Evolutionary conservation across 2,797 vertebrate genomes (phyloP).

Genomic region (Sebastes baramenuke): DNA sequence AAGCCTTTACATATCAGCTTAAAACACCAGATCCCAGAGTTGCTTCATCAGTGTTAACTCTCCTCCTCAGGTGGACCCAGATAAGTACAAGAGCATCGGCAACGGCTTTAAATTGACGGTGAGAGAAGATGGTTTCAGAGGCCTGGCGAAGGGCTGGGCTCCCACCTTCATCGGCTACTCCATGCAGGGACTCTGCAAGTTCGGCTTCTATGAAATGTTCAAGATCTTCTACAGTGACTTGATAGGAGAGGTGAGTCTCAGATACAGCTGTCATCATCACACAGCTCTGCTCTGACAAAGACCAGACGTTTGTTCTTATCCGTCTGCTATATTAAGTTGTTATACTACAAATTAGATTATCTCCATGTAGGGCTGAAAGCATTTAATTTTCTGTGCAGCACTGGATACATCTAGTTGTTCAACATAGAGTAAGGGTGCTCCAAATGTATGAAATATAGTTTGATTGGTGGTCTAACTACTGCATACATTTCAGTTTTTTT

Average conservation of each 20-base stretch:
- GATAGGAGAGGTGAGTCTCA: conserved; percentile 89
- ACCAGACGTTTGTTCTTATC: neutral
- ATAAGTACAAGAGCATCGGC: conserved; percentile 95
- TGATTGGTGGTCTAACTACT: too few species aligned
- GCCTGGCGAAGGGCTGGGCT: conserved; percentile 96
- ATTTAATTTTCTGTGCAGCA: neutral
- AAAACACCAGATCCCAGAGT: neutral
- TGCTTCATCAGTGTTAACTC: neutral
- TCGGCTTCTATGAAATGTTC: conserved; percentile 98
- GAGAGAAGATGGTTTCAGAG: conserved; percentile 92
- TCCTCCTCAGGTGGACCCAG: conserved; percentile 89
- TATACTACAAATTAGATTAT: neutral
- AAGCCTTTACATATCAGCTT: neutral
- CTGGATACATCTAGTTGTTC: neutral
- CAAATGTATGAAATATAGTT: too few species aligned
- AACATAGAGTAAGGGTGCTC: neutral
- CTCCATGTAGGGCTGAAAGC: neutral
- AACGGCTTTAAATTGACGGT: conserved; percentile 91
- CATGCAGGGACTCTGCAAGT: conserved; percentile 98
- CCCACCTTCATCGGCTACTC: conserved; percentile 97
- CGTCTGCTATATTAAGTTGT: neutral
- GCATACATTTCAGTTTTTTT: too few species aligned
- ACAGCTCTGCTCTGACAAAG: neutral
- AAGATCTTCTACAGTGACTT: conserved; percentile 93
- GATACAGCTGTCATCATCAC: neutral